Evolutionary conservation across 2,888 invertebrate genomes (phyloP), one percentile per base, ranked within the genome.

Genomic region (Trissolcus brochymenae): DNA sequence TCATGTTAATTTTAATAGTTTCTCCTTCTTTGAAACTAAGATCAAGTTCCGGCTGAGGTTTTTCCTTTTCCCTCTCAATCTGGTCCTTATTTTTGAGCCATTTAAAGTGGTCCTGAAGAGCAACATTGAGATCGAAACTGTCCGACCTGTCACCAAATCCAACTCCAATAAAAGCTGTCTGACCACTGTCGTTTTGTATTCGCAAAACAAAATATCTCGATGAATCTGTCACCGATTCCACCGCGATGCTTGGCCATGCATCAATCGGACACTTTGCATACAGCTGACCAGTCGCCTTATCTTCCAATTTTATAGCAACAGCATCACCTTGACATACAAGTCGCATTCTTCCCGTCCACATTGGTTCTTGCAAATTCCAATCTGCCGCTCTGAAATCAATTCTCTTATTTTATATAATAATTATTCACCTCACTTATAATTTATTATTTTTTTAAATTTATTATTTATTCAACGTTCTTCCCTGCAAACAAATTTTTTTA

Each of bases 1-100:
- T 96, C 95, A 99, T 97, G 88, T 98, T 99, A 76, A 99, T 98
- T 91, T 98, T 99, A 81, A 99, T 99, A 0, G 99, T 99, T 91
- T 99, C 98, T 17, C 99, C 99, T 87, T 99, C 99, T 88, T 99
- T 99, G 89, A 99, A 99, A 57, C 98, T 95, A 65, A 99, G 92
- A 91, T 99, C 98, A 50, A 99, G 91, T 83, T 96, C 94, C 82
- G 93, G 94, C 75, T 93, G 93, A 9, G 95, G 94, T 68, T 92
- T 93, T 84, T 93, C 92, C 84, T 94, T 94, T 87, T 96, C 95
- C 85, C 95, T 95, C 84, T 93, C 94, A 79, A 95, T 93, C 89
- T 95, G 93, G 87, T 94, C 94, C 80, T 93, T 94, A 89, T 94
- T 95, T 88, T 95, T 95, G 54, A 96, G 90, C 94, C 95, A 96